Evolutionary conservation across 2,113 vertebrate species (phyloP).

Genomic region (Garra rufa): DNA sequence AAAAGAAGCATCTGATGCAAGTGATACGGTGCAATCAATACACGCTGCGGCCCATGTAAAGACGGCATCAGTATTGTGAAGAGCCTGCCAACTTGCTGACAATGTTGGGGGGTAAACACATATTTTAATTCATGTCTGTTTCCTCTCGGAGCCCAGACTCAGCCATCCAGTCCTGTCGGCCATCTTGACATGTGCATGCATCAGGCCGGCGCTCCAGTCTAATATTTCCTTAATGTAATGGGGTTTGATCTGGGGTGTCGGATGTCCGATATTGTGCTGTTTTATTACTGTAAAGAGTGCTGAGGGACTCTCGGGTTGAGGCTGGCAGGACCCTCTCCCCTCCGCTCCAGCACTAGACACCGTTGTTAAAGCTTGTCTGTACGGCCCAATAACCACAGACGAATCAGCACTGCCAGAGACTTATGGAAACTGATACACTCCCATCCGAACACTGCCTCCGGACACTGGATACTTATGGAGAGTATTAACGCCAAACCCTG

Average conservation of each 20-base stretch:
- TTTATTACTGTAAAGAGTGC: conserved; percentile 92
- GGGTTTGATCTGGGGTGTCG: conserved; percentile 91
- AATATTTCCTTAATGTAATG: conserved; percentile 93
- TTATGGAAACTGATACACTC: conserved; percentile 65
- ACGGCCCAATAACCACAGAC: conserved; percentile 70
- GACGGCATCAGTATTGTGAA: conserved; percentile 84
- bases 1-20: conserved; percentile 25
- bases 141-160: conserved; percentile 14
- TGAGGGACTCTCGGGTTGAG: conserved; percentile 86
- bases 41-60: conserved; percentile 64
- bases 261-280: conserved; percentile 85
- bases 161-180: conserved; percentile 42
- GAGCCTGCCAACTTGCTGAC: conserved; percentile 84
- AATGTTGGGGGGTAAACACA: conserved; percentile 86
- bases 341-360: conserved; percentile 57
- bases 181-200: conserved; percentile 82
- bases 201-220: conserved; percentile 76
- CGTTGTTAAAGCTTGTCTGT: conserved; percentile 64
- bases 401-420: conserved; percentile 58
- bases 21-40: conserved; percentile 75
- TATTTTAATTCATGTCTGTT: conserved; percentile 80
- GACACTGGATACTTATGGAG: conserved; percentile 59
- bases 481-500: conserved; percentile 48
- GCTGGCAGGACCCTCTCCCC: conserved; percentile 69
- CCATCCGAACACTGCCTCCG: conserved; percentile 54